Evolutionary conservation across 2,888 invertebrate species (phyloP), one percentile per base, ranked within the genome.

Genomic region (Agrotis exclamationis): DNA sequence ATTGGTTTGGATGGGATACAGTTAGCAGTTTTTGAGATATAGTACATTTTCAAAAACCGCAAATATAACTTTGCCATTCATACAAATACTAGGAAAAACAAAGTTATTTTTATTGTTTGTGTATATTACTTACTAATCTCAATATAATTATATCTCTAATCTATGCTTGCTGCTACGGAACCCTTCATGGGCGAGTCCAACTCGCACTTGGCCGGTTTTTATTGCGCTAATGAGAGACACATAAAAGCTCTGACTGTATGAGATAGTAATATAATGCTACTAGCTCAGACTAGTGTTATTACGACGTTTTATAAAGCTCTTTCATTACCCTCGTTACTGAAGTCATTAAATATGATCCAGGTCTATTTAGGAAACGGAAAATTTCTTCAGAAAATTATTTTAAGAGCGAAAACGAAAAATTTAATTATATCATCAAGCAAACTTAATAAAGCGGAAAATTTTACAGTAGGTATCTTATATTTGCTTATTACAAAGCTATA

Each of bases 211-310:
- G n/a, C n/a, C n/a, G n/a, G 45, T 63, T 64, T 81, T 71, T 71
- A 67, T 20, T 71, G 59, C 39, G 24, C 44, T 56, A 59, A 63
- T 65, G 18, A 56, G 51, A 20, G 50, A 58, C 44, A 62, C 63
- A 18, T 56, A 50, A 54, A 74, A 50, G 63, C 58, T 63, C 24
- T 58, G 45, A 53, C 20, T 28, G 24, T 73, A 53, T n/a, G 74
- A 65, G 33, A 48, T 33, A 22, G 16, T 47, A 22, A 58, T 59
- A 57, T 67, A 18, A 33, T 47, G 14, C 20, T 57, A 76, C 33
- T 45, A 48, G 20, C 16, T 28, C 14, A 73, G 70, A 45, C 50
- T 14, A 75, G 20, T 50, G 16, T 75, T 33, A 44, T 33, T n/a
- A 77, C 6, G 20, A 3, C 57, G 47, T 74, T 63, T 63, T 13